Percentiles rank a stretch among this genome's conserved stretches.
Conservation (phyloP, 2,888 invertebrate species). For the Autographa pulchrina region DNA sequence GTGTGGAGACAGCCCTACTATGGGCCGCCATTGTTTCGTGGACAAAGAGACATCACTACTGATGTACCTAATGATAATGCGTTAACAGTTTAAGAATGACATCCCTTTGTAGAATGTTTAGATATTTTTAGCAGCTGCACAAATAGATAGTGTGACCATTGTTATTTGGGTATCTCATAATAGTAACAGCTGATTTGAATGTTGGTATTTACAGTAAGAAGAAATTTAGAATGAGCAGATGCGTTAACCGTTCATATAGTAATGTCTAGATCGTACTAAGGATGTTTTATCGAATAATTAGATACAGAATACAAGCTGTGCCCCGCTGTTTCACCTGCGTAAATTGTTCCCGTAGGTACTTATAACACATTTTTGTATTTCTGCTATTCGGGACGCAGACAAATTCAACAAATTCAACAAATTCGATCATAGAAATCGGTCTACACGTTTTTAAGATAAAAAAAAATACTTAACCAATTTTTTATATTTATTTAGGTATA, state of each 20-base stretch:
- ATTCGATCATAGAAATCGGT: too few relatives aligned
- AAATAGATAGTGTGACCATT: neutral
- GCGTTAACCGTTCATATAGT: neutral
- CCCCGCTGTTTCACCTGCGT: too few relatives aligned
- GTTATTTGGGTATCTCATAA: neutral
- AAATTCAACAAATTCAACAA: too few relatives aligned
- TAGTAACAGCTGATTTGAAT: neutral
- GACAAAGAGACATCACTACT: constrained; percentile 38
- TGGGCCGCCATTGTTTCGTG: constrained; percentile 51
- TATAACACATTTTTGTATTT: too few relatives aligned
- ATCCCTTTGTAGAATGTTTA: constrained; percentile 20
- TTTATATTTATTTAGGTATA: too few relatives aligned
- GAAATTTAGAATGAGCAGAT: constrained; percentile 19
- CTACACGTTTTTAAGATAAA: too few relatives aligned
- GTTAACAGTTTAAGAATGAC: constrained; percentile 31
- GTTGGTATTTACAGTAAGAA: neutral
- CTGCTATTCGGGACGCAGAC: too few relatives aligned
- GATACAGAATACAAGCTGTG: too few relatives aligned
- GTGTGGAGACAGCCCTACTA: constrained; percentile 40
- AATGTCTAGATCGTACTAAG: neutral
- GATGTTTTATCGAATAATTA: neutral
- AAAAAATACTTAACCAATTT: too few relatives aligned
- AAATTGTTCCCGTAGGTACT: too few relatives aligned
- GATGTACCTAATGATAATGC: constrained; percentile 46
- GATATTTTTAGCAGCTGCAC: constrained; percentile 3